phyloP scores from a whole-genome alignment of 2,113 vertebrate species.

The Chionis minor region DNA sequence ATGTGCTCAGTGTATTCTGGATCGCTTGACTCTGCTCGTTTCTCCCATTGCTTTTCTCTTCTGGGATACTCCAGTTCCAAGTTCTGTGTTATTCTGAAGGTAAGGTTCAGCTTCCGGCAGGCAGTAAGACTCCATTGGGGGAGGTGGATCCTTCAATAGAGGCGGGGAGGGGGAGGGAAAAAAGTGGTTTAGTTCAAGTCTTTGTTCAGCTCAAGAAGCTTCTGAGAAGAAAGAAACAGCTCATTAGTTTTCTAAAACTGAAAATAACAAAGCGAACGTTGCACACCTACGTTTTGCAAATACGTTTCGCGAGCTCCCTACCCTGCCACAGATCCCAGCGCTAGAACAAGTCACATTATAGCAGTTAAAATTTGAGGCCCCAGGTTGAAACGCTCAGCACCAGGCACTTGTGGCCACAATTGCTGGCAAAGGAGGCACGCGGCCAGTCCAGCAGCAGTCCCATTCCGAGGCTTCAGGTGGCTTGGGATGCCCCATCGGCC shows the following conservation, averaged over 20 bases:
- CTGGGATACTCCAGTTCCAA: constrained; percentile 71
- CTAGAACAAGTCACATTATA: neutral
- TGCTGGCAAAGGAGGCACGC: neutral
- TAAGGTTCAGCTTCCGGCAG: constrained; percentile 70
- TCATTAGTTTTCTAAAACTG: neutral
- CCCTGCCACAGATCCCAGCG: neutral
- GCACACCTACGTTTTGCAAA: neutral
- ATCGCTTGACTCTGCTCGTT: constrained; percentile 76
- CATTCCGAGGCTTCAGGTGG: neutral
- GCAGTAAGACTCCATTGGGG: constrained; percentile 80
- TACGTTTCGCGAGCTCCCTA: rapidly evolving
- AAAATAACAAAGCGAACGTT: neutral
- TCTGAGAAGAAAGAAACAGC: neutral
- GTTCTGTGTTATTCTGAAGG: constrained; percentile 58
- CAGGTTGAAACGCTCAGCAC: rapidly evolving
- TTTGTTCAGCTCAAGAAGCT: neutral
- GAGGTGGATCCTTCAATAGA: constrained; percentile 82
- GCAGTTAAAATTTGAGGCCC: neutral
- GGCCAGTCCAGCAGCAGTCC: rapidly evolving
- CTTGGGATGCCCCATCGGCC: neutral
- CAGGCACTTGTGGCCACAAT: neutral
- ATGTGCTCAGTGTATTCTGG: constrained; percentile 73
- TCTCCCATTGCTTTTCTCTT: constrained; percentile 86
- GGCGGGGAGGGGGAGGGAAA: neutral
- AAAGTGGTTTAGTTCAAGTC: neutral